These are phyloP conservation scores for Megalopta genalis DNA, from an alignment of 1,140 invertebrate species.

Conservation along the genomic window DNA sequence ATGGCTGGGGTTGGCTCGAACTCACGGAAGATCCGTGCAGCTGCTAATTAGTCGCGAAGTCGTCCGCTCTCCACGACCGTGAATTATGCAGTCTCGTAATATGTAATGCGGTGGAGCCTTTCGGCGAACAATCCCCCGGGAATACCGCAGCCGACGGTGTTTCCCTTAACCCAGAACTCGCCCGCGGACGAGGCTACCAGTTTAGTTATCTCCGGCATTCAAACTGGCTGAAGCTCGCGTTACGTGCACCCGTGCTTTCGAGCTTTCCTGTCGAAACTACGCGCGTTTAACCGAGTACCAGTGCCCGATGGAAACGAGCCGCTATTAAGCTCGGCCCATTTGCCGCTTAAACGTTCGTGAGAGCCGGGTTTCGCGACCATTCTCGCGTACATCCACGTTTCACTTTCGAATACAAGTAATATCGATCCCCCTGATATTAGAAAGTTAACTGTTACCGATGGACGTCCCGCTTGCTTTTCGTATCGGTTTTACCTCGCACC, in stretches of 20 bases:
- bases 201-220: constrained; percentile 62
- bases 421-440: background rate
- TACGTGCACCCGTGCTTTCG: constrained; percentile 52
- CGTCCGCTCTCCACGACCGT: background rate
- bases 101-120: constrained; percentile 20
- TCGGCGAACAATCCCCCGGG: constrained; percentile 40
- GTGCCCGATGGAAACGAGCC: constrained; percentile 48
- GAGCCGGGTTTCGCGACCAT: constrained; percentile 38
- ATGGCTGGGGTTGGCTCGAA: too few species aligned
- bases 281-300: constrained; percentile 49
- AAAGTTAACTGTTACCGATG: constrained; percentile 6
- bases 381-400: constrained; percentile 19
- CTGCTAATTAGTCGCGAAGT: background rate
- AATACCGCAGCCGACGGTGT: constrained; percentile 41
- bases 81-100: background rate
- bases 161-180: constrained; percentile 53
- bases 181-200: constrained; percentile 45
- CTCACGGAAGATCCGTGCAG: background rate
- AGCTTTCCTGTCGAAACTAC: constrained; percentile 61
- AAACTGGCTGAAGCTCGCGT: constrained; percentile 61
- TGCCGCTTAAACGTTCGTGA: constrained; percentile 56
- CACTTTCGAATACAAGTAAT: constrained; percentile 41
- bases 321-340: constrained; percentile 60
- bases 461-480: background rate
- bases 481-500: background rate